Evolutionary conservation across 1,140 invertebrate genomes (phyloP), one percentile per base, ranked within the genome.

Genomic region (Papilio machaon): DNA sequence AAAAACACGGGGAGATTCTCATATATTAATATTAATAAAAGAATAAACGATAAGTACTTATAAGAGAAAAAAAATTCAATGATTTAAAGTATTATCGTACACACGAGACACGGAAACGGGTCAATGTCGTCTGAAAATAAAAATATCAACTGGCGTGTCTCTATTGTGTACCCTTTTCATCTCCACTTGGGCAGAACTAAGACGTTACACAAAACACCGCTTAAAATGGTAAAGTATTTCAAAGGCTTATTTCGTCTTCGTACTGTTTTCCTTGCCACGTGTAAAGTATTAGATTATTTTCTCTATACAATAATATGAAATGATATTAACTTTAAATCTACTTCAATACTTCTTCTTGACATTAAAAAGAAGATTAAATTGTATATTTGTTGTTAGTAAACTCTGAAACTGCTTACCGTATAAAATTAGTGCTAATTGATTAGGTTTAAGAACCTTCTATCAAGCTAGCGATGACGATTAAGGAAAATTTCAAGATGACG

Each of bases 81-180:
- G 23, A 11, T 35, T 77, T 77, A 54, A 54, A 60, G 38, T 76
- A 43, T 38, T 54, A 54, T 15, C 3, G 17, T 54, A 15, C 52
- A 54, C 73, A 17, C 75, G 73, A 58, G 43, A 23, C 54, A 43
- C 76, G 74, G 79, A 83, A 82, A 83, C 78, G n/a, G 83, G 85
- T 86, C 85, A 86, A 81, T 86, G 85, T 86, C 83, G 85, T n/a
- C 54, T 52, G 30, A 58, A 82, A 83, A 83, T 85, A 85, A 83
- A 84, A 86, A 86, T 83, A 83, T 81, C 82, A 49, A 82, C 80
- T 80, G 46, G 79, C 80, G 73, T 52, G 79, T 82, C 74, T 83
- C 81, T 79, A 84, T 84, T 82, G 83, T 81, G 74, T 84, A 84
- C 79, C 85, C 83, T 86, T 84, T 85, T 82, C 81, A 85, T 86